A percentile compares a stretch with the other conserved stretches of the same genome.
phyloP scores from a whole-genome alignment of 2,113 vertebrate species.

The Thunnus maccoyii region DNA sequence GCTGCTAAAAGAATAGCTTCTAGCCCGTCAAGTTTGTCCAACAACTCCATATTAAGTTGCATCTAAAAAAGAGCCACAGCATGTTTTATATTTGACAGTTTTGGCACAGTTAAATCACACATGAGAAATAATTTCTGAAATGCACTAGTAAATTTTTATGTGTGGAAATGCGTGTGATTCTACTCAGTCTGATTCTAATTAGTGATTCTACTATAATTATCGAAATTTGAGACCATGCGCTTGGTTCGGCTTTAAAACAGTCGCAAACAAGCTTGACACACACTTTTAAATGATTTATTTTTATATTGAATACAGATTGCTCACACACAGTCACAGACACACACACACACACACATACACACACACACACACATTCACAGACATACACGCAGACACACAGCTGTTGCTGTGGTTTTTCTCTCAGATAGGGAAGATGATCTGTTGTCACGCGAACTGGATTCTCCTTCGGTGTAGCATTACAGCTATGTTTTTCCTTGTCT shows the following conservation, averaged over 20 bases:
- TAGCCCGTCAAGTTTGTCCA: not conserved
- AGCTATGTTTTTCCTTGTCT: conserved; percentile 27
- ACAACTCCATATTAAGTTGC: not conserved
- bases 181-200: not conserved
- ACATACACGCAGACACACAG: conserved; percentile 25
- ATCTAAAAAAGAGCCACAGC: not conserved
- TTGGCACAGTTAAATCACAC: conserved; percentile 1
- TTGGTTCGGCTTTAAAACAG: conserved; percentile 52
- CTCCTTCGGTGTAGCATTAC: conserved; percentile 33
- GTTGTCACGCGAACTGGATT: conserved; percentile 56
- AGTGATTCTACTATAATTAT: conserved; percentile 20
- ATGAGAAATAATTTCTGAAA: conserved; percentile 1
- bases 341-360: not conserved
- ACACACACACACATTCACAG: conserved; percentile 18
- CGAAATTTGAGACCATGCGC: conserved; percentile 22
- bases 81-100: conserved; percentile 1
- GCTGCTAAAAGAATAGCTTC: too few relatives aligned
- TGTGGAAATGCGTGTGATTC: conserved; percentile 15
- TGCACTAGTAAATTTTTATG: conserved; percentile 11
- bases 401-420: conserved; percentile 51
- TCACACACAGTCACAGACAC: conserved; percentile 2
- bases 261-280: conserved; percentile 54
- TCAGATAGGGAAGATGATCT: conserved; percentile 45
- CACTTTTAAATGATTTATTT: conserved; percentile 53
- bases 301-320: conserved; percentile 52